Conservation (phyloP, 2,113 vertebrate genomes). For the Etheostoma cragini region DNA sequence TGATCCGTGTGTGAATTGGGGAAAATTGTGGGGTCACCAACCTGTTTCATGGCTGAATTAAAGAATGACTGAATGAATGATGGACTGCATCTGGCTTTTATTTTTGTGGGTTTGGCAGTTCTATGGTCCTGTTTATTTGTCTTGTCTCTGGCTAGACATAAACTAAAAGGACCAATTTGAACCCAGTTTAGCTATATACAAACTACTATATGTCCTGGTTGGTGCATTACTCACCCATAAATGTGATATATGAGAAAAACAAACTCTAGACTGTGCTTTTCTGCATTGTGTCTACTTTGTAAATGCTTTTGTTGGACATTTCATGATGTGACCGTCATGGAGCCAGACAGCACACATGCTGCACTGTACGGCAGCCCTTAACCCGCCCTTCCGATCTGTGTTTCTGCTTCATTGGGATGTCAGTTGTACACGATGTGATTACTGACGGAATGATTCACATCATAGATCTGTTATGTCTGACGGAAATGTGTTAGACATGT, state of each 20-base stretch:
- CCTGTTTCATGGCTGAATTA: neutral
- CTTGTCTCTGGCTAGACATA: neutral
- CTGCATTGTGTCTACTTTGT: neutral
- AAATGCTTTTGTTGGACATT: neutral
- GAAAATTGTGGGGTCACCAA: neutral
- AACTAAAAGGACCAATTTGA: neutral
- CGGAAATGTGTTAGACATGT: neutral
- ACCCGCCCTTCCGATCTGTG: neutral
- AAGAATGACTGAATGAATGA: neutral
- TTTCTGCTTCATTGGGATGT: slow-evolving; percentile 14
- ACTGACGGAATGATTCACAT: slow-evolving; percentile 11
- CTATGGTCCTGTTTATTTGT: slow-evolving; percentile 6
- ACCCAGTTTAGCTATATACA: neutral
- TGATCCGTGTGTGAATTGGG: neutral
- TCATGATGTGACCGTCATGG: neutral
- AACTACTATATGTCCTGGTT: neutral
- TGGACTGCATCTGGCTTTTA: neutral
- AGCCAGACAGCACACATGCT: neutral
- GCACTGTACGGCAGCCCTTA: neutral
- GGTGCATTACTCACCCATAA: neutral
- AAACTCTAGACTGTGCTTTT: neutral
- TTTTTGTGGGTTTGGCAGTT: slow-evolving; percentile 5
- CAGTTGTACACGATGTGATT: slow-evolving; percentile 5
- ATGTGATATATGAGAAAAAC: slow-evolving; percentile 15
- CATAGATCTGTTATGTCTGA: slow-evolving; percentile 23